Evolutionary conservation across 2,797 vertebrate species (phyloP), one percentile per base, ranked within the genome.

Genomic region (Poecile montanus): DNA sequence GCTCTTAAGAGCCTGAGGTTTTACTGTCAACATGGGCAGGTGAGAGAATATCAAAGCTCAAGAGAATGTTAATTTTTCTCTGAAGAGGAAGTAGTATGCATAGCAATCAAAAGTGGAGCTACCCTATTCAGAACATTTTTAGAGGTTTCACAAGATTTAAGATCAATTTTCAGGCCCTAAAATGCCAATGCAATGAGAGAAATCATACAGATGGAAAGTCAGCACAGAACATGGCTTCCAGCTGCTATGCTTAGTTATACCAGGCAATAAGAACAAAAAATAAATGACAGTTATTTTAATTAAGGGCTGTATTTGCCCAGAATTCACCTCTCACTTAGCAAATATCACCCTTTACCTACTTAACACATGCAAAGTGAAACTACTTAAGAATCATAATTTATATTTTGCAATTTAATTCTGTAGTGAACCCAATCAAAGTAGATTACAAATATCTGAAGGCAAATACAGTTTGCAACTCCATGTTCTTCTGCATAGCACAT

Each of bases 341-440:
- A 95, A 92, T 62, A 89, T 29, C 16, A 3, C 74, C 79, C 62
- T 94, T 89, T 25, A 68, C 56, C 40, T 70, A 73, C 77, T 92
- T 91, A 95, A 92, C 94, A 85, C 51, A 89, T 30, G 68, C 12
- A 38, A 94, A 94, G 58, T 61, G 71, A 87, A 91, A 74, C 27
- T 51, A 78, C 34, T n/a, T 56, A 81, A 93, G 62, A 67, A 88
- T 38, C 85, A 86, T 89, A 87, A 89, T 95, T 97, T 96, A 48
- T 67, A 84, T 89, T 96, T 93, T 92, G 76, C 53, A 88, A 94
- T 95, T 95, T 93, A 96, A 94, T 87, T 89, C 92, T 96, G 89
- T 57, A 93, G 68, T 81, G 91, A 96, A 94, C 54, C 61, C 73
- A 81, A 77, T 68, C 66, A 95, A 95, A 95, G 91, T 21, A 92